Percentiles rank a stretch among this genome's conserved stretches.
phyloP scores from a whole-genome alignment of 2,888 invertebrate species.

The Nephrocerus scutellatus region DNA sequence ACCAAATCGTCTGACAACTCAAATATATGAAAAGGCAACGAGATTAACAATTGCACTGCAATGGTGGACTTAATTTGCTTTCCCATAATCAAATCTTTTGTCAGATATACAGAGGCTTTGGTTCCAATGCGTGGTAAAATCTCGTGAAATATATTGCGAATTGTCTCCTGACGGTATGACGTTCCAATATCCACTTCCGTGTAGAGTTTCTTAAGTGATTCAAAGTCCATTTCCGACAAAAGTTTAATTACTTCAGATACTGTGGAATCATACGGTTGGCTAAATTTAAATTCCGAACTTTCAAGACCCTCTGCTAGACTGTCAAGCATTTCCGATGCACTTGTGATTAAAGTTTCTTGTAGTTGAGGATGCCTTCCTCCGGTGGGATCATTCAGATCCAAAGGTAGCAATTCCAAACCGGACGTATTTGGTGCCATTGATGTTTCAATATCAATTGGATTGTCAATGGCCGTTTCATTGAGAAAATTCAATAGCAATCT shows the following conservation, averaged over 20 bases:
- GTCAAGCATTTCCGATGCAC: slow-evolving; percentile 37
- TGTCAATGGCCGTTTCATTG: slow-evolving; percentile 44
- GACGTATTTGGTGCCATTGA: slow-evolving; percentile 40
- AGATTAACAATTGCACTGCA: slow-evolving; percentile 58
- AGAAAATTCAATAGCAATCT: slow-evolving; percentile 41
- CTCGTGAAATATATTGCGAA: slow-evolving; percentile 66
- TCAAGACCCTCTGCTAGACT: slow-evolving; percentile 45
- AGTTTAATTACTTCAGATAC: slow-evolving; percentile 44
- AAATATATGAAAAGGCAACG: slow-evolving; percentile 64
- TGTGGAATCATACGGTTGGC: slow-evolving; percentile 45
- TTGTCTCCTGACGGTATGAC: slow-evolving; percentile 67
- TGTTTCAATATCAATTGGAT: slow-evolving; percentile 44
- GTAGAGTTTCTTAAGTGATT: slow-evolving; percentile 48
- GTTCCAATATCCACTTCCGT: slow-evolving; percentile 59
- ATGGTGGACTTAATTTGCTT: slow-evolving; percentile 58
- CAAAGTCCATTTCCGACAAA: slow-evolving; percentile 43
- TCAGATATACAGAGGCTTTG: slow-evolving; percentile 57
- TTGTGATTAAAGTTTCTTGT: slow-evolving; percentile 38
- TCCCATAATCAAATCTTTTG: slow-evolving; percentile 57
- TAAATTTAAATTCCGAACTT: slow-evolving; percentile 42
- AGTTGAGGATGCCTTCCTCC: slow-evolving; percentile 44
- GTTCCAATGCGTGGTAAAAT: slow-evolving; percentile 64
- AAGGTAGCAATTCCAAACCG: slow-evolving; percentile 35
- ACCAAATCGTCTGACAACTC: slow-evolving; percentile 52
- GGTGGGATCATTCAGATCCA: slow-evolving; percentile 43